phyloP scores from a whole-genome alignment of 2,888 invertebrate species.

The Barypeithes pellucidus region DNA sequence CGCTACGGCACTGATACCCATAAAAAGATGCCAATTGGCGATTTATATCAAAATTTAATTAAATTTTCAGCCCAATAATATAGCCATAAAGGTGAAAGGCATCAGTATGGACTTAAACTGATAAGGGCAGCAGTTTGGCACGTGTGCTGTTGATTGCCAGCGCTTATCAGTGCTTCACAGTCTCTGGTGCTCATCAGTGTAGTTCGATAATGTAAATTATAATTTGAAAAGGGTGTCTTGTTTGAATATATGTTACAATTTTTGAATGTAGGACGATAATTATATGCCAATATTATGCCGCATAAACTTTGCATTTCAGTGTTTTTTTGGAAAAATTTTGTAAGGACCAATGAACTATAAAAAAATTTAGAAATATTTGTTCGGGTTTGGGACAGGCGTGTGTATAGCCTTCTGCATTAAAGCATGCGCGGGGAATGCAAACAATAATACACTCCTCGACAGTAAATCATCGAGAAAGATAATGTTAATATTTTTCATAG shows the following conservation, averaged over 20 bases:
- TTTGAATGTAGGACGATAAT: neutral
- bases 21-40: slow-evolving; percentile 8
- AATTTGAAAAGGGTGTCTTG: slow-evolving; percentile 19
- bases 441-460: no score
- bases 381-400: no score
- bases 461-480: no score
- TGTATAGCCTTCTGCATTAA: no score
- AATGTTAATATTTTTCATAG: no score
- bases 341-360: no score
- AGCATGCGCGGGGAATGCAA: no score
- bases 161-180: slow-evolving; percentile 51
- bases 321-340: no score
- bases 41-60: slow-evolving; percentile 32
- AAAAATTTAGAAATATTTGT: no score
- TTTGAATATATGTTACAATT: slow-evolving; percentile 19
- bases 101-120: slow-evolving; percentile 28
- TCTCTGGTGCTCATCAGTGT: slow-evolving; percentile 38
- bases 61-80: slow-evolving; percentile 26
- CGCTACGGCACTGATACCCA: neutral
- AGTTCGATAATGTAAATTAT: slow-evolving; percentile 29
- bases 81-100: slow-evolving; percentile 36
- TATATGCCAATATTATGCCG: no score
- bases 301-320: neutral
- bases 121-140: slow-evolving; percentile 29
- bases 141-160: slow-evolving; percentile 30